Evolutionary conservation across 92 coral and sea anemone genomes (phyloP).

Genomic region (Pocillopora grandis): DNA sequence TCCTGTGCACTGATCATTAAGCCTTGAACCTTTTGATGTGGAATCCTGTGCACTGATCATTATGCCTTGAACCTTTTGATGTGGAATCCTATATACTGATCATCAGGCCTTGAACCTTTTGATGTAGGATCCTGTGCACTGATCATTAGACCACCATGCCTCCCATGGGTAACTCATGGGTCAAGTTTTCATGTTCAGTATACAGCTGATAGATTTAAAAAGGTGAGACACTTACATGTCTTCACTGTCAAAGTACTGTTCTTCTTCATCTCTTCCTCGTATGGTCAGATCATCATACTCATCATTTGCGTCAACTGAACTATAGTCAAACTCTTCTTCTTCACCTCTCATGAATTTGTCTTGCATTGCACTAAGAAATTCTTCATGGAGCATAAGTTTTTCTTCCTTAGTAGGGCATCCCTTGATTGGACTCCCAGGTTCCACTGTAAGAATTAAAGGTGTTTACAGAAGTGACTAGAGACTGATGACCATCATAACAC

Average conservation of each 20-base stretch:
- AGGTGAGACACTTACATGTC: conserved; percentile 21
- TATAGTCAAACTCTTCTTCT: conserved; percentile 92
- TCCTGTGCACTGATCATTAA: too few species aligned
- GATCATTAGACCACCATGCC: too few species aligned
- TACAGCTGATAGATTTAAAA: not conserved
- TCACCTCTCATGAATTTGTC: conserved; percentile 85
- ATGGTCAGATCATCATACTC: conserved; percentile 88
- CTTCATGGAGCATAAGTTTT: conserved; percentile 73
- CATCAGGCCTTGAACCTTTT: too few species aligned
- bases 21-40: too few species aligned
- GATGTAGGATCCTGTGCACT: too few species aligned
- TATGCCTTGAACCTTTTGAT: too few species aligned
- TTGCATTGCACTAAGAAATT: conserved; percentile 87
- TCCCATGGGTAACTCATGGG: too few species aligned
- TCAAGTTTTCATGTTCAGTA: too few species aligned
- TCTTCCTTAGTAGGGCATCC: conserved; percentile 84
- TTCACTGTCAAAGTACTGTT: conserved; percentile 89
- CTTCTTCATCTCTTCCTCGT: conserved; percentile 85
- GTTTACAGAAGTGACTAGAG: not conserved
- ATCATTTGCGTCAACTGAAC: conserved; percentile 79
- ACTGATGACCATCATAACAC: not conserved
- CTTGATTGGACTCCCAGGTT: conserved; percentile 68
- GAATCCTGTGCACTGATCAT: too few species aligned
- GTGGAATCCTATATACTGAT: too few species aligned
- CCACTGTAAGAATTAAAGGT: conserved; percentile 40